phyloP scores from a whole-genome alignment of 1,140 invertebrate genomes.

The Halyomorpha halys region DNA sequence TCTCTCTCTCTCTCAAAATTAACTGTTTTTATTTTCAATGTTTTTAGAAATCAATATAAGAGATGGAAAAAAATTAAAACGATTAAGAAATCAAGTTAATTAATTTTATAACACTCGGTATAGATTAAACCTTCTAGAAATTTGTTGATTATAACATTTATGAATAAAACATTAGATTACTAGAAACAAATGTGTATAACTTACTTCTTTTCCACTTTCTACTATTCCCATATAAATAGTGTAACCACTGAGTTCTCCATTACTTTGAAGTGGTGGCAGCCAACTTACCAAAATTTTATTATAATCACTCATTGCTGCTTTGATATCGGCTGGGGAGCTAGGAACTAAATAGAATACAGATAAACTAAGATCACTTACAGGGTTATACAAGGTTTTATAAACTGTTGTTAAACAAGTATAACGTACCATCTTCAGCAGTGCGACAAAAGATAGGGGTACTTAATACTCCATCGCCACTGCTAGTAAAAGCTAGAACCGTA shows the following conservation, averaged over 20 bases:
- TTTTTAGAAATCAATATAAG: too few species aligned
- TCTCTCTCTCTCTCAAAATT: too few species aligned
- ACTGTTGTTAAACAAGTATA: too few species aligned
- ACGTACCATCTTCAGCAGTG: constrained; percentile 63
- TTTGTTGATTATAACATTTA: too few species aligned
- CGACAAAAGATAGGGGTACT: constrained; percentile 61
- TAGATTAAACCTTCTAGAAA: too few species aligned
- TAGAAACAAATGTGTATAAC: constrained; percentile 13
- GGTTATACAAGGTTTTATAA: not conserved
- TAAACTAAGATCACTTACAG: too few species aligned
- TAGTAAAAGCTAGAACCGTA: constrained; percentile 69
- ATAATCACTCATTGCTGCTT: constrained; percentile 70
- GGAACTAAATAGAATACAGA: constrained; percentile 50
- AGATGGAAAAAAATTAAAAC: too few species aligned
- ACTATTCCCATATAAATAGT: constrained; percentile 71
- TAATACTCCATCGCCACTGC: constrained; percentile 63
- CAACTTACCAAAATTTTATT: constrained; percentile 81
- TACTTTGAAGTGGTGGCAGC: constrained; percentile 61
- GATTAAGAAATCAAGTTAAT: too few species aligned
- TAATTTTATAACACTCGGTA: too few species aligned
- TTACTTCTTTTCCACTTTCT: constrained; percentile 57
- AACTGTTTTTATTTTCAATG: too few species aligned
- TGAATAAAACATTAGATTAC: not conserved
- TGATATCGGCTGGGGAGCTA: constrained; percentile 73
- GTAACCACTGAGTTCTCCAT: constrained; percentile 67